Percentiles rank a stretch among this genome's conserved stretches.
Evolutionary conservation across 2,888 invertebrate genomes (phyloP).

Genomic region (Drepanosiphum platanoidis): DNA sequence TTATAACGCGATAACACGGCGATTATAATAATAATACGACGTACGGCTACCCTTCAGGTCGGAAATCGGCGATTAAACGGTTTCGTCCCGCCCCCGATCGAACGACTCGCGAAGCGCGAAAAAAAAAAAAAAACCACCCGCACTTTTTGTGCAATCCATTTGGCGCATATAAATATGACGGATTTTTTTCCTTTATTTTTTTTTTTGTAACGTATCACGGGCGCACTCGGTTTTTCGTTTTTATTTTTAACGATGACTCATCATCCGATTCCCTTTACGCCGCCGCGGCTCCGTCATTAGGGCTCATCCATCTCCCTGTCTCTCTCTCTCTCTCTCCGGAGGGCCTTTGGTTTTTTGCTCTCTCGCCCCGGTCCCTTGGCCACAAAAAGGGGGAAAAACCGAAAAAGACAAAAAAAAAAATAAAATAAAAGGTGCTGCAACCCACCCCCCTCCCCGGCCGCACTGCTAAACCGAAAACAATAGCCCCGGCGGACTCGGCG

Average conservation of each 20-base stretch:
- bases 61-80: not conserved
- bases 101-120: not conserved
- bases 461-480: constrained; percentile 31
- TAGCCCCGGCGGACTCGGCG: not conserved
- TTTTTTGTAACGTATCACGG: not conserved
- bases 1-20: not conserved
- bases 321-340: constrained; percentile 58
- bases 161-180: constrained; percentile 31
- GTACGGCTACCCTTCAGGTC: not conserved
- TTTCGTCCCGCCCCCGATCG: not conserved
- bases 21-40: not conserved
- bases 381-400: no score
- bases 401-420: not conserved
- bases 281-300: constrained; percentile 47
- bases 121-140: constrained; percentile 10
- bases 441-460: no score
- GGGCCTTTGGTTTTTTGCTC: constrained; percentile 23
- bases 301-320: constrained; percentile 61
- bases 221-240: constrained; percentile 2
- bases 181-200: not conserved
- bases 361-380: not conserved
- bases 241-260: constrained; percentile 46
- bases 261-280: constrained; percentile 56
- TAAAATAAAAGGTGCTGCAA: not conserved
- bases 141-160: constrained; percentile 30